Evolutionary conservation across 2,888 invertebrate species (phyloP).

Genomic region (Mesopsocus fuscifrons): DNA sequence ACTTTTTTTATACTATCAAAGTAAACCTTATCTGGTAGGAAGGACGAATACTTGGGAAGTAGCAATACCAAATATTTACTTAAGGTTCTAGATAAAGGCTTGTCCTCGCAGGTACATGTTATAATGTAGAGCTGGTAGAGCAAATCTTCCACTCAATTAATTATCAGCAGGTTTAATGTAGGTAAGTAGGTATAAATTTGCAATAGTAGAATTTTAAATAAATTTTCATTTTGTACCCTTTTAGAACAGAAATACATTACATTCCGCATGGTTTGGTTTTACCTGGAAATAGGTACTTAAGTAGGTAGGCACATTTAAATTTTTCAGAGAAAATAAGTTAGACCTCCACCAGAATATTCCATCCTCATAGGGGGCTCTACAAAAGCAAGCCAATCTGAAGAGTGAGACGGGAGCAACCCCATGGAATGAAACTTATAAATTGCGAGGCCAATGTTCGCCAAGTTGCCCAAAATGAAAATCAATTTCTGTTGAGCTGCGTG

Average conservation of each 20-base stretch:
- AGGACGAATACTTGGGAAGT: too few species aligned
- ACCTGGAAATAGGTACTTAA: neutral
- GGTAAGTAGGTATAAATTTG: neutral
- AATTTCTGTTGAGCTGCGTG: slow-evolving; percentile 81
- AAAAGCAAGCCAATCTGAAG: slow-evolving; percentile 97
- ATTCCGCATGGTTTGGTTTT: neutral
- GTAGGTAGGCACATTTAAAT: too few species aligned
- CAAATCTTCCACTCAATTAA: too few species aligned
- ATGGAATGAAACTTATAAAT: slow-evolving; percentile 96
- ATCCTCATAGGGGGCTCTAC: slow-evolving; percentile 73
- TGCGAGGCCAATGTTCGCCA: slow-evolving; percentile 78
- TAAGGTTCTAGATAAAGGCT: too few species aligned
- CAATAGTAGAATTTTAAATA: slow-evolving; percentile 4
- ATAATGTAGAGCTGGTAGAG: neutral
- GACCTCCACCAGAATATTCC: slow-evolving; percentile 79
- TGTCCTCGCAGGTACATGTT: neutral
- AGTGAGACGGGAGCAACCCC: slow-evolving; percentile 90
- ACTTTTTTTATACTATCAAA: too few species aligned
- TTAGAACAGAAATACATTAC: neutral
- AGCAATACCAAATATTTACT: too few species aligned
- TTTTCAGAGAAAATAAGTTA: too few species aligned
- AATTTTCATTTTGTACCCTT: neutral
- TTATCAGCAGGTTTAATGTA: too few species aligned
- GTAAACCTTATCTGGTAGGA: too few species aligned
- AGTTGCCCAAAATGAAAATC: slow-evolving; percentile 82